Conservation (phyloP, 2,113 vertebrate genomes). For the Alectura lathami region DNA sequence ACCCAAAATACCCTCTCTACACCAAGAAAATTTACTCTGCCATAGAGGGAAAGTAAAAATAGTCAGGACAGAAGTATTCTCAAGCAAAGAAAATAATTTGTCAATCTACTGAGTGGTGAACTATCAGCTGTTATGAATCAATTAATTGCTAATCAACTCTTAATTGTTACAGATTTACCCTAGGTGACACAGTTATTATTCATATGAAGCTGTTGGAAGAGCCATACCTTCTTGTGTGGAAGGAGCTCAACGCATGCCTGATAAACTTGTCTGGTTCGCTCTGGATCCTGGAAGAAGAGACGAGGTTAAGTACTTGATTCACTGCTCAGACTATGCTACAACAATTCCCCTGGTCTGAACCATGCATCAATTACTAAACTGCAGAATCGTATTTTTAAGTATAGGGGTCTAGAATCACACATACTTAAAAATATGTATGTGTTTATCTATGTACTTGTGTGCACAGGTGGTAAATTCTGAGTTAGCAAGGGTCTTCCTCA, state of each 20-base stretch:
- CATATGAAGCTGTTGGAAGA: not conserved
- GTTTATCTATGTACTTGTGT: not conserved
- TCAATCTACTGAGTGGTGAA: not conserved
- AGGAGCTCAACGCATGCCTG: slow-evolving; percentile 93
- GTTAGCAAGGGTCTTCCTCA: not conserved
- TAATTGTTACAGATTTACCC: not conserved
- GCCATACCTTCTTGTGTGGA: slow-evolving; percentile 94
- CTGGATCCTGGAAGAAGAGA: slow-evolving; percentile 82
- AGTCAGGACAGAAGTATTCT: not conserved
- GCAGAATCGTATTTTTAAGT: not conserved
- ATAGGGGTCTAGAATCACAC: not conserved
- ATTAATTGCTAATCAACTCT: not conserved
- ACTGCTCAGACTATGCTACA: not conserved
- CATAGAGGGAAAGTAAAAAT: not conserved
- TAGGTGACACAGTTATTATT: not conserved
- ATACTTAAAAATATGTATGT: not conserved
- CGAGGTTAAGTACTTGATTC: not conserved
- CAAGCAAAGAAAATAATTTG: not conserved
- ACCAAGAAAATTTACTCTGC: not conserved
- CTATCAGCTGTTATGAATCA: not conserved
- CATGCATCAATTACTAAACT: accelerated
- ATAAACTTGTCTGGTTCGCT: slow-evolving; percentile 94
- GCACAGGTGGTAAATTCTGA: not conserved
- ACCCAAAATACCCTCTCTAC: not conserved
- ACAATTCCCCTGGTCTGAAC: not conserved